Conservation (phyloP, 2,888 invertebrate genomes). For the Uloborus plumipes region DNA sequence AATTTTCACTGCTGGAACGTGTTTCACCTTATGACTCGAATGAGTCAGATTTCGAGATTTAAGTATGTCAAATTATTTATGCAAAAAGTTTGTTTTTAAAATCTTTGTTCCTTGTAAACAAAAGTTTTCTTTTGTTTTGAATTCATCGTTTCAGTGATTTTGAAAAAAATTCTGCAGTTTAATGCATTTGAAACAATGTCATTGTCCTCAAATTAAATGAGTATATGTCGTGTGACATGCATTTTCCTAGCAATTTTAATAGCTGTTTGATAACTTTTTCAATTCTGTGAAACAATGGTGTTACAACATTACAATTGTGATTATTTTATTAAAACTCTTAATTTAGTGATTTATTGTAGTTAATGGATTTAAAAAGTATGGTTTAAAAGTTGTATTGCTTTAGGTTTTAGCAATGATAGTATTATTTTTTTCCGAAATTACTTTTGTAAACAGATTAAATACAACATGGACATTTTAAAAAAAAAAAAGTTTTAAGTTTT, state of each 20-base stretch:
- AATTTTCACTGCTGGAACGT: background rate
- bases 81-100: background rate
- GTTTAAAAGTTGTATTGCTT: too few species aligned
- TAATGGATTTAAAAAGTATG: too few species aligned
- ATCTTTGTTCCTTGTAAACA: background rate
- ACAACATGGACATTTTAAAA: too few species aligned
- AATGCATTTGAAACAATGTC: background rate
- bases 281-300: background rate
- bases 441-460: background rate
- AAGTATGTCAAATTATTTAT: slow-evolving; percentile 4
- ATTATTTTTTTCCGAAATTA: background rate
- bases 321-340: too few species aligned
- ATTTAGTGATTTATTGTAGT: too few species aligned
- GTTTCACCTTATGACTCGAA: background rate
- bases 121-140: too few species aligned
- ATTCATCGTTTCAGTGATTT: background rate
- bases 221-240: too few species aligned
- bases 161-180: background rate
- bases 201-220: slow-evolving; percentile 1
- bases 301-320: too few species aligned
- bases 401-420: too few species aligned
- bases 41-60: background rate
- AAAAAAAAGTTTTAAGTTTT: too few species aligned
- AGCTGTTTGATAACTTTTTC: background rate
- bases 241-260: too few species aligned